Percentiles rank a stretch among this genome's conserved stretches.
These are phyloP conservation scores for Cricetomys ansorgei DNA, from an alignment of 2,113 vertebrate species.

Conservation along the genomic window DNA sequence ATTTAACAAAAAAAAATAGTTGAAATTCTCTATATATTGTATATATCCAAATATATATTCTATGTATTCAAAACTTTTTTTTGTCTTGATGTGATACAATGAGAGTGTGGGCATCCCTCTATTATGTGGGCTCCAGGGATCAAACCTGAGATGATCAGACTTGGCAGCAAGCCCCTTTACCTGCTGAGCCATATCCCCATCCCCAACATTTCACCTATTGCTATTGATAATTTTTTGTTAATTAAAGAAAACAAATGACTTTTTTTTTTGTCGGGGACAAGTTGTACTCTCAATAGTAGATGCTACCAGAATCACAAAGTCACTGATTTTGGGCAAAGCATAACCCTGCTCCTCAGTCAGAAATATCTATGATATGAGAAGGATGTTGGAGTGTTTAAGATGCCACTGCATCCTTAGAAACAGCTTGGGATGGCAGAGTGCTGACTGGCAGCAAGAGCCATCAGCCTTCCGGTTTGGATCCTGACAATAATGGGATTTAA, in stretches of 20 bases:
- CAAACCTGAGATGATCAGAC: background rate
- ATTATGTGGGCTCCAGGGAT: too few species aligned
- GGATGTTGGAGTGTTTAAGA: constrained; percentile 79
- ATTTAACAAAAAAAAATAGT: background rate
- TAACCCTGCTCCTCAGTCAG: constrained; percentile 45
- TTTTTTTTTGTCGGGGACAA: constrained; percentile 66
- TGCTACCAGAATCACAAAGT: constrained; percentile 75
- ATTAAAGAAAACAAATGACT: constrained; percentile 75
- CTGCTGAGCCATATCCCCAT: too few species aligned
- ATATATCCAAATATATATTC: too few species aligned
- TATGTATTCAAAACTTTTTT: background rate
- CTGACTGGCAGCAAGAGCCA: constrained; percentile 77
- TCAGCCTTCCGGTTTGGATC: constrained; percentile 74
- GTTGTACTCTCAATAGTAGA: constrained; percentile 61
- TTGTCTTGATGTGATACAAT: background rate
- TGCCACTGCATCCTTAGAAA: constrained; percentile 70
- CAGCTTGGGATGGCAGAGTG: constrained; percentile 29
- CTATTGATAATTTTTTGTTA: constrained; percentile 60
- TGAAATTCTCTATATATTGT: background rate
- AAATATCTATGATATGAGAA: constrained; percentile 74
- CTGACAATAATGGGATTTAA: constrained; percentile 73
- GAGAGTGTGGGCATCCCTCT: background rate
- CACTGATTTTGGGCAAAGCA: constrained; percentile 65
- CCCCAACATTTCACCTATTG: constrained; percentile 14
- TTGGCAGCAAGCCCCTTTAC: background rate